Evolutionary conservation across 2,113 vertebrate species (phyloP), one percentile per base, ranked within the genome.

Genomic region (Gnathochromis pfefferi): DNA sequence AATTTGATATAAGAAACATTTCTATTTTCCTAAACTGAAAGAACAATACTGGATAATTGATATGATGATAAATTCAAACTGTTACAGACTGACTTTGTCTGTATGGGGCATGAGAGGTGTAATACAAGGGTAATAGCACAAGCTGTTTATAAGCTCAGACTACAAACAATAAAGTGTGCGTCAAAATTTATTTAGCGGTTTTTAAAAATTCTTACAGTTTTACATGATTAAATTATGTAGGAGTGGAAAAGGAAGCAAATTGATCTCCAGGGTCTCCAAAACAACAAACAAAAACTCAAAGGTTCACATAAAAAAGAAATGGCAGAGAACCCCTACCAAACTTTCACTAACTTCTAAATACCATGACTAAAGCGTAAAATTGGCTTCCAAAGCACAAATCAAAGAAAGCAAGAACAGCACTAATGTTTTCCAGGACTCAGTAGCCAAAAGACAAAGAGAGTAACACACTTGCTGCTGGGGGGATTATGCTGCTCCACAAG

Each of bases 201-300:
- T n/a, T 53, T 51, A 5, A n/a, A 51, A 51, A 9, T 5, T 51
- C 8, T 51, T 51, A 5, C 17, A 51, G 1, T 1, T 53, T 53
- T 53, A 53, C 5, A 0, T 0, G 9, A 53, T 53, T n/a, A 53
- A 53, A n/a, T 53, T 53, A n/a, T 0, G 49, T n/a, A 53, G 19
- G 0, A 17, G 1, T 16, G 14, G 45, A 10, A 53, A 53, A 53
- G 19, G 49, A 53, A 53, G 49, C 2, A 53, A 53, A 53, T n/a
- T n/a, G 2, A 53, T 53, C 19, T 53, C 49, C 0, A 45, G 2
- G 38, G 2, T 33, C 1, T 33, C 28, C 28, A 31, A 31, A 33
- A 33, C 31, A 33, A 33, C 31, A 33, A 33, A 33, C 31, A 33
- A 33, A 33, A 33, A 33, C 31, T 33, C 31, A 0, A 33, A 33